phyloP scores from a whole-genome alignment of 2,888 invertebrate genomes.

The Stomorhina lunata region DNA sequence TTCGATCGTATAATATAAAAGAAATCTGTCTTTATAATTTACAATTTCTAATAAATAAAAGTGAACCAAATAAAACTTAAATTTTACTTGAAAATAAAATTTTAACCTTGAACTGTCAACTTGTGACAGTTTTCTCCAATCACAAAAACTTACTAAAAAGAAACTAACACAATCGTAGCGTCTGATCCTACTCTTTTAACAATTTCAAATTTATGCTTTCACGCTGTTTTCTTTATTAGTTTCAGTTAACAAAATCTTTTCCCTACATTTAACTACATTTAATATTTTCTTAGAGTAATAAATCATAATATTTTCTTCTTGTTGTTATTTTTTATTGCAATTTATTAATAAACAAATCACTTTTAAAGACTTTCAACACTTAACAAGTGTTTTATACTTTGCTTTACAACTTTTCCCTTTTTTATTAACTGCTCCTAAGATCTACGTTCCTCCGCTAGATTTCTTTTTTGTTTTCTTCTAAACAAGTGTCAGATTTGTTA shows the following conservation, averaged over 20 bases:
- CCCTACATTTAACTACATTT: not conserved
- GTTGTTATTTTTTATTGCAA: slow-evolving; percentile 44
- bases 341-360: slow-evolving; percentile 65
- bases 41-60: too few relatives aligned
- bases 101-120: too few relatives aligned
- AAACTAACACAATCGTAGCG: too few relatives aligned
- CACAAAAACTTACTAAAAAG: too few relatives aligned
- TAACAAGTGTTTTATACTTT: slow-evolving; percentile 64
- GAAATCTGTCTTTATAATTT: too few relatives aligned
- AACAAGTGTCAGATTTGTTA: slow-evolving; percentile 61
- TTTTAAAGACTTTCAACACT: slow-evolving; percentile 66
- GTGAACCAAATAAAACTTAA: too few relatives aligned
- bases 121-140: too few relatives aligned
- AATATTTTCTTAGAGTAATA: slow-evolving; percentile 20
- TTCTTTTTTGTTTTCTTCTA: not conserved
- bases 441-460: too few relatives aligned
- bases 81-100: too few relatives aligned
- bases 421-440: not conserved
- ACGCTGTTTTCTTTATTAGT: slow-evolving; percentile 27
- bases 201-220: too few relatives aligned
- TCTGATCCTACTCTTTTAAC: too few relatives aligned
- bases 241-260: slow-evolving; percentile 2
- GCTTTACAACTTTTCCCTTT: slow-evolving; percentile 60
- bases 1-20: too few relatives aligned
- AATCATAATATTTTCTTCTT: slow-evolving; percentile 51